Evolutionary conservation across 1,140 invertebrate species (phyloP).

Genomic region (Megalonaias nervosa): DNA sequence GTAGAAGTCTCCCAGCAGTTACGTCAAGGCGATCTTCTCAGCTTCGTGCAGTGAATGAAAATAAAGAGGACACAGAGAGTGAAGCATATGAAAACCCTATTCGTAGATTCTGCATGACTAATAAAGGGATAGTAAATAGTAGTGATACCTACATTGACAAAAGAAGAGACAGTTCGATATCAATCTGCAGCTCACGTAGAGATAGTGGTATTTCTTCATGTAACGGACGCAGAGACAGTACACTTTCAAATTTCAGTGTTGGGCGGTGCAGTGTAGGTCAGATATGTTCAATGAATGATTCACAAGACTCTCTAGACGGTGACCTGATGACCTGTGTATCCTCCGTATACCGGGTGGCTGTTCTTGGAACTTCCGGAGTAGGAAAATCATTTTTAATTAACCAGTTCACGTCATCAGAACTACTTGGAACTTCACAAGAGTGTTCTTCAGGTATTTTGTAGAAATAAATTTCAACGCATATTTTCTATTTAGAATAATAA

Average conservation of each 20-base stretch:
- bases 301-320: slow-evolving; percentile 24
- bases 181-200: slow-evolving; percentile 21
- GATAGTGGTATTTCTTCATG: slow-evolving; percentile 19
- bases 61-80: slow-evolving; percentile 7
- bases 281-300: slow-evolving; percentile 14
- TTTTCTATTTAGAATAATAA: too few species aligned
- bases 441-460: too few species aligned
- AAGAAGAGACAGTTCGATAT: slow-evolving; percentile 25
- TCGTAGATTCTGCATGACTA: slow-evolving; percentile 31
- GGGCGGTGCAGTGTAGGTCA: slow-evolving; percentile 3
- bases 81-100: slow-evolving; percentile 10
- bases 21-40: slow-evolving; percentile 10
- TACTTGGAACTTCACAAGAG: slow-evolving; percentile 90
- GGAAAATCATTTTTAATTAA: slow-evolving; percentile 90
- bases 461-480: too few species aligned
- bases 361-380: slow-evolving; percentile 88
- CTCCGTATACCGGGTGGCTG: slow-evolving; percentile 80
- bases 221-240: slow-evolving; percentile 11
- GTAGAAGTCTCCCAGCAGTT: slow-evolving; percentile 29
- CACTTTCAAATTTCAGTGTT: slow-evolving; percentile 4
- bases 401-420: slow-evolving; percentile 94
- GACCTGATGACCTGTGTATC: slow-evolving; percentile 21
- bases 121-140: slow-evolving; percentile 32
- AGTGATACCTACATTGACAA: slow-evolving; percentile 28
- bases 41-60: not conserved